phyloP scores from a whole-genome alignment of 2,113 vertebrate species.

The Bufo gargarizans region DNA sequence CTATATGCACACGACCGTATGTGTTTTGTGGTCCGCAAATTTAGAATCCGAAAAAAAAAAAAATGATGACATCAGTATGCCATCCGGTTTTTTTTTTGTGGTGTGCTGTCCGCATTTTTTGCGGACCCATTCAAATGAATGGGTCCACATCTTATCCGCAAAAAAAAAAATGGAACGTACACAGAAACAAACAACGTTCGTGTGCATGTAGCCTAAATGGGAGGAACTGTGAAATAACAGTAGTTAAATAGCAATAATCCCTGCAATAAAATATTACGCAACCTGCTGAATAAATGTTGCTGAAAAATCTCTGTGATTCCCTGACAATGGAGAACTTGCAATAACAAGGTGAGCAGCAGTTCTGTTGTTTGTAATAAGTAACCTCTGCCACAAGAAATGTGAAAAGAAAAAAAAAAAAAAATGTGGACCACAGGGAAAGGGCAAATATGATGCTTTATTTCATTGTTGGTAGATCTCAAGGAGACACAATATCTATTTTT shows the following conservation, averaged over 20 bases:
- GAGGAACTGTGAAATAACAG: constrained; percentile 9
- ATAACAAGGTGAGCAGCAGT: neutral
- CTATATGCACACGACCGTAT: too few species aligned
- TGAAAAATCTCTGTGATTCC: constrained; percentile 1
- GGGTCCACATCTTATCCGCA: too few species aligned
- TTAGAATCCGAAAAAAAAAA: too few species aligned
- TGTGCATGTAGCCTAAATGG: neutral
- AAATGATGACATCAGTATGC: too few species aligned
- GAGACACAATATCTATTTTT: neutral
- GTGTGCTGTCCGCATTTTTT: too few species aligned
- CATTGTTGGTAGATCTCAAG: constrained; percentile 10
- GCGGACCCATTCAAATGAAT: too few species aligned
- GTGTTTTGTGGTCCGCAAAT: too few species aligned
- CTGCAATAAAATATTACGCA: constrained; percentile 1
- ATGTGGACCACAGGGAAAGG: neutral
- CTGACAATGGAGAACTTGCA: constrained; percentile 16
- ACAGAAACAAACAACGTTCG: too few species aligned
- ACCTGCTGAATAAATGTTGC: constrained; percentile 1
- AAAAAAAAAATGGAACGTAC: too few species aligned
- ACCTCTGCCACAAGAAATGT: neutral
- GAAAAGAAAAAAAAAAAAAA: constrained; percentile 1
- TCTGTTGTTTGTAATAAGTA: constrained; percentile 31
- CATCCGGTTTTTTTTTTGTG: too few species aligned
- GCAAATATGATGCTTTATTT: constrained; percentile 10
- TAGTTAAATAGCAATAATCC: constrained; percentile 6